Evolutionary conservation across 2,113 vertebrate genomes (phyloP).

Genomic region (Ia io): DNA sequence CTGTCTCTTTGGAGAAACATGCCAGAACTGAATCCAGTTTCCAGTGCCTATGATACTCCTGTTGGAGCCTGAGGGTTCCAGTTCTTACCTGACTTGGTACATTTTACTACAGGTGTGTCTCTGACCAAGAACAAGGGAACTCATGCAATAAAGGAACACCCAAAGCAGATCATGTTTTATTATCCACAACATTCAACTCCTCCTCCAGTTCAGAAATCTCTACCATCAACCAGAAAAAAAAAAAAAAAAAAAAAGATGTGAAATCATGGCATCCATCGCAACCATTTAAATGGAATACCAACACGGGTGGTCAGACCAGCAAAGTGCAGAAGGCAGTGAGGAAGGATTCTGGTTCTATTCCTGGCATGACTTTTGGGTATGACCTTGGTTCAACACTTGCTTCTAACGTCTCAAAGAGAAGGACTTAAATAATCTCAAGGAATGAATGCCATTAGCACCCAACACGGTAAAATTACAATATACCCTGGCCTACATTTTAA

Average conservation of each 20-base stretch:
- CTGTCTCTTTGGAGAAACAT: conserved; percentile 4
- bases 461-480: background rate
- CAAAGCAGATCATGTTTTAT: background rate
- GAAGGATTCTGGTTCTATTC: background rate
- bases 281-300: background rate
- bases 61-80: background rate
- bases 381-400: background rate
- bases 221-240: background rate
- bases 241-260: conserved; percentile 28
- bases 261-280: background rate
- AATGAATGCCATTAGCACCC: background rate
- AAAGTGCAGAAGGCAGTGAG: background rate
- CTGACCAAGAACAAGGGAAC: conserved; percentile 20
- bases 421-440: background rate
- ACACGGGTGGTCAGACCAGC: background rate
- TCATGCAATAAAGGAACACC: background rate
- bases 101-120: conserved; percentile 20
- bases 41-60: background rate
- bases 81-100: background rate
- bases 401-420: background rate
- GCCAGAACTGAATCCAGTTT: conserved; percentile 19
- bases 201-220: background rate
- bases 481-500: background rate
- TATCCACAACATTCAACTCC: background rate
- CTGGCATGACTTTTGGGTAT: background rate